Evolutionary conservation across 2,113 vertebrate genomes (phyloP).

Genomic region (Mustela nigripes): DNA sequence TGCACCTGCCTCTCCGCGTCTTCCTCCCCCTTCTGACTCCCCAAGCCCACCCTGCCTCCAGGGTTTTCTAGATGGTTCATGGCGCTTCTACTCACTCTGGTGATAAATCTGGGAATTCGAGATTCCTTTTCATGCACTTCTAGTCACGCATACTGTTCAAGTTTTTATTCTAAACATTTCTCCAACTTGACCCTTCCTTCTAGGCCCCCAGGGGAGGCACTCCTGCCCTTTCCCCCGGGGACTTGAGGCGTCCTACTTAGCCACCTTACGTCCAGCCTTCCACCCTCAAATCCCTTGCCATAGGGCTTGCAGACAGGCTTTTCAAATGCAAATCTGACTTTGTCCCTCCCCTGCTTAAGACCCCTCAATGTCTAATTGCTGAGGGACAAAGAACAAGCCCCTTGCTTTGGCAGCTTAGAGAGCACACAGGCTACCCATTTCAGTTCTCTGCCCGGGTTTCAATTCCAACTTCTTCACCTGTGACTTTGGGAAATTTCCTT

Average conservation of each 20-base stretch:
- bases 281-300: not conserved
- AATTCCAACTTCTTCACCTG: not conserved
- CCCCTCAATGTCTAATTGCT: not conserved
- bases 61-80: not conserved
- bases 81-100: not conserved
- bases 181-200: not conserved
- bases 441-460: not conserved
- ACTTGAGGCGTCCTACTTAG: not conserved
- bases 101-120: not conserved
- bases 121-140: not conserved
- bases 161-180: not conserved
- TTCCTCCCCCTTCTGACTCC: not conserved
- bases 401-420: not conserved
- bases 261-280: not conserved
- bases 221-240: not conserved
- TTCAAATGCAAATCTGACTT: not conserved
- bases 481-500: not conserved
- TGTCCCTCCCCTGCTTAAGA: not conserved
- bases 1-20: not conserved
- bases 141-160: not conserved
- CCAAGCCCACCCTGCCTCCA: not conserved
- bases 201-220: fast-evolving
- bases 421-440: not conserved
- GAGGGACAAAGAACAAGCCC: not conserved
- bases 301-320: not conserved